Conservation (phyloP, 2,113 vertebrate genomes). For the Origma solitaria region DNA sequence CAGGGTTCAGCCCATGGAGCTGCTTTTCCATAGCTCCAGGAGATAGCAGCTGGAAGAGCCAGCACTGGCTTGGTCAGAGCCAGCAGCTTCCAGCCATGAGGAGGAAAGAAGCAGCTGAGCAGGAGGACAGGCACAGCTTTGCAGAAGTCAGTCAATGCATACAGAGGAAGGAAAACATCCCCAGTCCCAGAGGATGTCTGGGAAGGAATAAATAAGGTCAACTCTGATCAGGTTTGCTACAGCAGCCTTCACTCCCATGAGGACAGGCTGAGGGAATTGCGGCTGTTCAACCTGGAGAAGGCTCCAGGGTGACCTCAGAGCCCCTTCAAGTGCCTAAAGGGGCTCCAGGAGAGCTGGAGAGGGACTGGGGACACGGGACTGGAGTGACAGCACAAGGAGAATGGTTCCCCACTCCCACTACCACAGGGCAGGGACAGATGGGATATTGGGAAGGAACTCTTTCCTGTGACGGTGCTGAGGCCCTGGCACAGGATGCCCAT, state of each 20-base stretch:
- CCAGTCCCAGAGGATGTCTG: background rate
- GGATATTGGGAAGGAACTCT: background rate
- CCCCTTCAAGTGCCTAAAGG: accelerated
- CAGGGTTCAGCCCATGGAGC: background rate
- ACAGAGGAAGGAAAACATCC: background rate
- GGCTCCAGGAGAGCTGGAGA: background rate
- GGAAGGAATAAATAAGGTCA: background rate
- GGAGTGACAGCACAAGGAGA: background rate
- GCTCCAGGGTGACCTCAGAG: background rate
- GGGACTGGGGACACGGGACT: background rate
- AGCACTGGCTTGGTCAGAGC: background rate
- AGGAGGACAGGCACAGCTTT: background rate
- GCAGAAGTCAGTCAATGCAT: background rate
- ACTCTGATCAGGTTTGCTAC: background rate
- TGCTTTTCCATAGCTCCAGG: background rate
- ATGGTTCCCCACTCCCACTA: background rate
- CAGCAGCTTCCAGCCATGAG: background rate
- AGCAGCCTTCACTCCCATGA: background rate
- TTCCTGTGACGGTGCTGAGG: background rate
- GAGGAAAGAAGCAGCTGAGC: background rate
- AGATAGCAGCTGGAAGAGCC: background rate
- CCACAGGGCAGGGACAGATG: background rate
- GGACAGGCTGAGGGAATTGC: background rate
- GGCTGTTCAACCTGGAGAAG: background rate
- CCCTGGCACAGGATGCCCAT: background rate